These are phyloP conservation scores for Acheta domesticus DNA, from an alignment of 2,888 invertebrate genomes.

Conservation along the genomic window DNA sequence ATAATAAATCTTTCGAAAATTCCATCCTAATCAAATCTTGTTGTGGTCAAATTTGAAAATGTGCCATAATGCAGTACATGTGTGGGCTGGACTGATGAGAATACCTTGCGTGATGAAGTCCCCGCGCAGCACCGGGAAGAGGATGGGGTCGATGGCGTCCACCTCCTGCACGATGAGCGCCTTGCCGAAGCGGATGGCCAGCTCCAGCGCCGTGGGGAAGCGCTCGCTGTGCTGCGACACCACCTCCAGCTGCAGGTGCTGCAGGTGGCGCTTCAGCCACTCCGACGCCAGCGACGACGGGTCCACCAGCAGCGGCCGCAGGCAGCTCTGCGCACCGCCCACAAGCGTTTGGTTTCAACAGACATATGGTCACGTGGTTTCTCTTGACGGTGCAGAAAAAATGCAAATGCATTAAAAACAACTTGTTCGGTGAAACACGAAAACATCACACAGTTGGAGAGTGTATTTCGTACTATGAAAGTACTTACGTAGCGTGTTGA, in stretches of 20 bases:
- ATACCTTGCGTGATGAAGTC: conserved; percentile 59
- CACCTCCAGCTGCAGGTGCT: conserved; percentile 66
- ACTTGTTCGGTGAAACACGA: neutral
- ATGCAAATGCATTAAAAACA: neutral
- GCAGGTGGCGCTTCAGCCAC: conserved; percentile 75
- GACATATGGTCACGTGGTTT: neutral
- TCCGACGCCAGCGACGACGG: conserved; percentile 78
- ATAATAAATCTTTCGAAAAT: too few species aligned
- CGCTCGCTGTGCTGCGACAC: conserved; percentile 74
- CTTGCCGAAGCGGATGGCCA: conserved; percentile 71
- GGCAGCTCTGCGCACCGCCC: conserved; percentile 48
- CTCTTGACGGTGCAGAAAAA: neutral
- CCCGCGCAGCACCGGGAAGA: conserved; percentile 61
- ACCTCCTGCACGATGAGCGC: conserved; percentile 80
- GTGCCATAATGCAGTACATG: too few species aligned
- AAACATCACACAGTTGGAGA: too few species aligned
- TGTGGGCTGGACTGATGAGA: too few species aligned
- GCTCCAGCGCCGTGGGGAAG: conserved; percentile 69
- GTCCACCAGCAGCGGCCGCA: conserved; percentile 81
- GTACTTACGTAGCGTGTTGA: too few species aligned
- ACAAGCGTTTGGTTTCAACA: neutral
- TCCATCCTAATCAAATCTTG: too few species aligned
- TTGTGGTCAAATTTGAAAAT: too few species aligned
- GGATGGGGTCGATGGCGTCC: conserved; percentile 57
- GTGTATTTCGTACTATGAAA: too few species aligned